A percentile compares a stretch with the other conserved stretches of the same genome.
Evolutionary conservation across 2,797 vertebrate species (phyloP).

Genomic region (Crenichthys baileyi): DNA sequence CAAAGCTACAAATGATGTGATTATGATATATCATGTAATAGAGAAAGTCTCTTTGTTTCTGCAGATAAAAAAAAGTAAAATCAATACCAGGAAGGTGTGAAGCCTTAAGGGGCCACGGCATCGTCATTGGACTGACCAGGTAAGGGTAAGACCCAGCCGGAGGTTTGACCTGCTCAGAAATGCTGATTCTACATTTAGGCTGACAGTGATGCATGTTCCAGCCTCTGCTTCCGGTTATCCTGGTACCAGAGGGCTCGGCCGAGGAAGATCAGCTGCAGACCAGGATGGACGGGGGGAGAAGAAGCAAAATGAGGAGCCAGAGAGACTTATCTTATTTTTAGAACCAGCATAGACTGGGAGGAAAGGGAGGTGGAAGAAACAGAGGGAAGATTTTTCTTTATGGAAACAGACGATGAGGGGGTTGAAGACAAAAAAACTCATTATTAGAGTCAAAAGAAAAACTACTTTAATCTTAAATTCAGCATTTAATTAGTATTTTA

Average conservation of each 20-base stretch:
- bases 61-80: constrained; percentile 71
- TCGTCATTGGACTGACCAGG: constrained; percentile 57
- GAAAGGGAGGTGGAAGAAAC: background rate
- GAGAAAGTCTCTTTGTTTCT: constrained; percentile 86
- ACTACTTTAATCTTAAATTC: background rate
- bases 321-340: constrained; percentile 69
- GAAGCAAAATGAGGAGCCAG: constrained; percentile 16
- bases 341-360: constrained; percentile 48
- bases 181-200: constrained; percentile 82
- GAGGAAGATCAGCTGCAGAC: constrained; percentile 72
- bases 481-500: background rate
- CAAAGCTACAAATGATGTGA: constrained; percentile 87
- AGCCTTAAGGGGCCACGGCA: constrained; percentile 45
- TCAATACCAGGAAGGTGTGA: constrained; percentile 78
- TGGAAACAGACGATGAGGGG: background rate
- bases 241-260: constrained; percentile 69
- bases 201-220: constrained; percentile 83
- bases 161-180: constrained; percentile 67
- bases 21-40: constrained; percentile 89
- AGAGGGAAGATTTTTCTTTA: background rate
- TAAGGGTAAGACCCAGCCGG: constrained; percentile 56
- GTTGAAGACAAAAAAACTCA: background rate
- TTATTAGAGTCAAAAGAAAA: background rate
- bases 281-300: constrained; percentile 39
- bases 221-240: constrained; percentile 53